A percentile compares a stretch with the other conserved stretches of the same genome.
Conservation (phyloP, 2,888 invertebrate species). For the Bedellia somnulentella region DNA sequence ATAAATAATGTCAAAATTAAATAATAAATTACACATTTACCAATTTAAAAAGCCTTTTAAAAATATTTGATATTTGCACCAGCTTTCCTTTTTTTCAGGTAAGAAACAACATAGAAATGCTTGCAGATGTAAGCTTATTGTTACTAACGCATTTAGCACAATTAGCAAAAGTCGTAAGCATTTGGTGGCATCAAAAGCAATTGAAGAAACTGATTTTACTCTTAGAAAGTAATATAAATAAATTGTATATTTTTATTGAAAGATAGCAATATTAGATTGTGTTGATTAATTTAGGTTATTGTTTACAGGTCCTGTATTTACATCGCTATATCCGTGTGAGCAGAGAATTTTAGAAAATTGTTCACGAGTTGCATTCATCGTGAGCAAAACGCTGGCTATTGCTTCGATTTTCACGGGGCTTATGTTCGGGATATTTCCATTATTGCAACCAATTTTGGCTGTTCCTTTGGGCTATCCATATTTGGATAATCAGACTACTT, state of each 20-base stretch:
- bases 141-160: slow-evolving; percentile 11
- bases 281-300: too few relatives aligned
- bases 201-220: slow-evolving; percentile 8
- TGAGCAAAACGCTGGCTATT: slow-evolving; percentile 1
- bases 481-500: not conserved
- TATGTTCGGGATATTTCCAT: slow-evolving; percentile 6
- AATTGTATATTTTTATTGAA: too few relatives aligned
- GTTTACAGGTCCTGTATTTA: too few relatives aligned
- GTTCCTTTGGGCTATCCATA: slow-evolving; percentile 7
- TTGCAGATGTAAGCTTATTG: slow-evolving; percentile 9
- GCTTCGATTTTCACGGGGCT: slow-evolving; percentile 1
- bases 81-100: slow-evolving; percentile 8
- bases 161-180: slow-evolving; percentile 8
- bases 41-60: too few relatives aligned
- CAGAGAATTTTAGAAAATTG: slow-evolving; percentile 2
- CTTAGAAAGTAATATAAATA: slow-evolving; percentile 9
- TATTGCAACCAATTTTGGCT: slow-evolving; percentile 4
- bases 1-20: too few relatives aligned
- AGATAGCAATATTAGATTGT: too few relatives aligned
- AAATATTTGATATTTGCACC: too few relatives aligned
- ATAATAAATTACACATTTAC: too few relatives aligned
- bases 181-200: slow-evolving; percentile 4
- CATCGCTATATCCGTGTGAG: too few relatives aligned
- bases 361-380: not conserved
- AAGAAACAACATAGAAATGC: slow-evolving; percentile 9